Base-by-base conservation (phyloP, 2,113 vertebrate species). In the Myodes glareolus region DNA sequence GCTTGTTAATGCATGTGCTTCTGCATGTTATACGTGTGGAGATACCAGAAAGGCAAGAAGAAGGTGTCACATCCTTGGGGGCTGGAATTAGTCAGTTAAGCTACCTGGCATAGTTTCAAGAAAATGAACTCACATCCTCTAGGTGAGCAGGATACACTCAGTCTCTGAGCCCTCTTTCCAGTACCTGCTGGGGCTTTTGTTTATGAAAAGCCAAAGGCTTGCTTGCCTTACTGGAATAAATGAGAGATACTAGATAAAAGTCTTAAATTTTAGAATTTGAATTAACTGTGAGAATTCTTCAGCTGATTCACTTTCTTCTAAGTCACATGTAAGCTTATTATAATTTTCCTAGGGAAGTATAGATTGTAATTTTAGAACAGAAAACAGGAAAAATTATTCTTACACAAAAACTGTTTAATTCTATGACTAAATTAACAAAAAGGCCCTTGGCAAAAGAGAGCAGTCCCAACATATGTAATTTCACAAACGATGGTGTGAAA, bases 361-460 rank as follows among this genome's bases (percentile, higher is more conserved):
- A 85, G 27, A 84, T 77, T 65, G 87, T 42, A 84, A 90, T 94
- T 97, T 96, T 95, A 91, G 45, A 90, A 58, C 36, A 90, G 67
- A 95, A 39, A 95, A 88, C 39, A 80, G 67, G 39, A 45, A 92
- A 96, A 97, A 25, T 68, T 96, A 61, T 78, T 96, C 78, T 89
- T 77, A 95, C 9, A 77, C 16, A 72, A 81, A 96, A 92, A 88
- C 58, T 81, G 67, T 90, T 97, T 97, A 93, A 77, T 72, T 94
- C 42, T 94, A 68, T 91, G 72, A 72, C 39, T 94, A 94, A 96
- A 97, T 96, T 92, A 95, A 89, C 52, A 75, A 90, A 96, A 94
- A 88, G 0, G 58, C 90, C 81, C 8, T 89, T 58, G 72, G 97
- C 82, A 93, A 94, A 91, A 88, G 2, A 72, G n/a, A 75, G 88